A percentile compares a stretch with the other conserved stretches of the same genome.
Conservation (phyloP, 2,113 vertebrate species). For the Macrotus californicus region DNA sequence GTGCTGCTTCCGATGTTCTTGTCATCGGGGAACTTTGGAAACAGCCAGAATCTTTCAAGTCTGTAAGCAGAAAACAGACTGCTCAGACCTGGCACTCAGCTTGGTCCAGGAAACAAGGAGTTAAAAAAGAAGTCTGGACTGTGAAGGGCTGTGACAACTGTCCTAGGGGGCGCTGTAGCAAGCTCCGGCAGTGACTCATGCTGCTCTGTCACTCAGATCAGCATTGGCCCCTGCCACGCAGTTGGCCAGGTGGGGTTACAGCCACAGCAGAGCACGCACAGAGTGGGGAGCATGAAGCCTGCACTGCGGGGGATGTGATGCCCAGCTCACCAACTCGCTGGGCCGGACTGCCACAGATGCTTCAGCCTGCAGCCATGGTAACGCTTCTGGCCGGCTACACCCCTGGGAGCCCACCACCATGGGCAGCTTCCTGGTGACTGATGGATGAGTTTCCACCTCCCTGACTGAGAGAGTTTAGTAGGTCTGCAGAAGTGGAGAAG, state of each 20-base stretch:
- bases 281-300: constrained; percentile 76
- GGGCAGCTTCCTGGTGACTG: constrained; percentile 66
- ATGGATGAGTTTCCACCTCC: constrained; percentile 53
- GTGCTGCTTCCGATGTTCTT: background rate
- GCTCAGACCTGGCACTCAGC: background rate
- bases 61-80: constrained; percentile 22
- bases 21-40: constrained; percentile 42
- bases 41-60: constrained; percentile 7
- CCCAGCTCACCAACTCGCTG: constrained; percentile 47
- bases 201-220: constrained; percentile 73
- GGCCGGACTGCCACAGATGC: constrained; percentile 69
- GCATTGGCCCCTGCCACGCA: constrained; percentile 76
- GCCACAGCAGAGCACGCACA: constrained; percentile 65
- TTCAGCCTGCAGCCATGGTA: constrained; percentile 81
- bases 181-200: constrained; percentile 76
- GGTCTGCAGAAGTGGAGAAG: constrained; percentile 68
- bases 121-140: constrained; percentile 62
- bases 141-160: constrained; percentile 69
- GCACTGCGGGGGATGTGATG: constrained; percentile 81
- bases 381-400: constrained; percentile 74
- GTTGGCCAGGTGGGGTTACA: constrained; percentile 75
- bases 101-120: constrained; percentile 66
- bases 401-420: constrained; percentile 71
- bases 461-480: constrained; percentile 55
- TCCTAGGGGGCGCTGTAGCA: constrained; percentile 82